phyloP scores from a whole-genome alignment of 2,888 invertebrate genomes.

The Ditula angustiorana region DNA sequence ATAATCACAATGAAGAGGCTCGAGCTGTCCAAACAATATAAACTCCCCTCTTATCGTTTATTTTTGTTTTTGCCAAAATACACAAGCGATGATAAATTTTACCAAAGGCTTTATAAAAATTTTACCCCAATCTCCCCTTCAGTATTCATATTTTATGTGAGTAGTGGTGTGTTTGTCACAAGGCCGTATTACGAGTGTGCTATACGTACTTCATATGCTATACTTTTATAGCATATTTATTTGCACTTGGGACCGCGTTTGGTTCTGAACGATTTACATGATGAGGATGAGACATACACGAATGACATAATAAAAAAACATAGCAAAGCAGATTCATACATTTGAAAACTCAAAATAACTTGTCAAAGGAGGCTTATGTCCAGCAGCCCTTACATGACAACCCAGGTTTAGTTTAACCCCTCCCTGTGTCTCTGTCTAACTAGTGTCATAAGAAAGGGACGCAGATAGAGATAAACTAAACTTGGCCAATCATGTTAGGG shows the following conservation, averaged over 20 bases:
- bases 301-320: too few relatives aligned
- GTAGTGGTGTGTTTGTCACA: constrained; percentile 53
- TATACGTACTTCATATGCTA: too few relatives aligned
- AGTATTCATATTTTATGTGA: constrained; percentile 54
- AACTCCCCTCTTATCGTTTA: constrained; percentile 34
- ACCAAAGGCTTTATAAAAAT: constrained; percentile 51
- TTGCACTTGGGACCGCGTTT: constrained; percentile 18
- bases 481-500: too few relatives aligned
- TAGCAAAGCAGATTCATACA: too few relatives aligned
- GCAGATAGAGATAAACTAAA: too few relatives aligned
- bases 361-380: too few relatives aligned
- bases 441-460: too few relatives aligned
- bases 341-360: too few relatives aligned
- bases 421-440: too few relatives aligned
- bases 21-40: constrained; percentile 32
- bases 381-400: too few relatives aligned
- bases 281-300: background rate
- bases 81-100: constrained; percentile 50
- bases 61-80: constrained; percentile 36
- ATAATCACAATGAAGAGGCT: constrained; percentile 24
- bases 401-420: too few relatives aligned
- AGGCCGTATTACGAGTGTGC: constrained; percentile 21
- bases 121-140: constrained; percentile 49
- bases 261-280: constrained; percentile 1
- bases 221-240: constrained; percentile 17